Evolutionary conservation across 2,888 invertebrate species (phyloP).

Genomic region (Hoplodrina ambigua): DNA sequence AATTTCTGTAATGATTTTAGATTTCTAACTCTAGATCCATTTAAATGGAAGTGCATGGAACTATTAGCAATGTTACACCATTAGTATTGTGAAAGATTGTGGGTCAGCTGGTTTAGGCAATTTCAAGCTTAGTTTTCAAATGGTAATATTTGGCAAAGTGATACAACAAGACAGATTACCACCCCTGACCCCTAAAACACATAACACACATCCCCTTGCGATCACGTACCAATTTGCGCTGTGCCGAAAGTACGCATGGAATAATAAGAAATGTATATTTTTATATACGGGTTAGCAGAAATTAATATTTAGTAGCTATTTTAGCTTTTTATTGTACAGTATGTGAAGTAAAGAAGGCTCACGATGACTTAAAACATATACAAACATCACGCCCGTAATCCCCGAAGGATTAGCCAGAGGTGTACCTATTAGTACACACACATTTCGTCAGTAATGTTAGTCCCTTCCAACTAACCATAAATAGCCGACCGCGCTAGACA

Average conservation of each 20-base stretch:
- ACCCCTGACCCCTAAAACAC: conserved; percentile 41
- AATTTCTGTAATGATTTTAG: too few relatives aligned
- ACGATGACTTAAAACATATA: too few relatives aligned
- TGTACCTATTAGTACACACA: too few relatives aligned
- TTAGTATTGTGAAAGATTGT: too few relatives aligned
- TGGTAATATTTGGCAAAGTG: conserved; percentile 12
- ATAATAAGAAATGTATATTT: conserved; percentile 88
- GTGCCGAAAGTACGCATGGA: conserved; percentile 84
- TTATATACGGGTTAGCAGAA: conserved; percentile 57
- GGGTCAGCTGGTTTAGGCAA: not conserved
- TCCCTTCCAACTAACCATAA: too few relatives aligned
- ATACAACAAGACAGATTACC: conserved; percentile 66
- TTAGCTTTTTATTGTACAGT: conserved; percentile 28
- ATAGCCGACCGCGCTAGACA: too few relatives aligned
- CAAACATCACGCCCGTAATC: too few relatives aligned
- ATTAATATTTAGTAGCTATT: conserved; percentile 39
- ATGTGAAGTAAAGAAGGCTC: conserved; percentile 33
- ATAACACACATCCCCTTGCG: conserved; percentile 55
- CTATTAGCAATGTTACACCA: not conserved
- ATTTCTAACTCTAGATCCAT: too few relatives aligned
- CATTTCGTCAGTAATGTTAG: too few relatives aligned
- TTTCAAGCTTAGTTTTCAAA: too few relatives aligned
- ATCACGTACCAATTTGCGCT: conserved; percentile 89
- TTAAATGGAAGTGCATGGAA: too few relatives aligned
- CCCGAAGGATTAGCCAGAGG: too few relatives aligned